Evolutionary conservation across 2,888 invertebrate species (phyloP).

Genomic region (Hylaea fasciaria): DNA sequence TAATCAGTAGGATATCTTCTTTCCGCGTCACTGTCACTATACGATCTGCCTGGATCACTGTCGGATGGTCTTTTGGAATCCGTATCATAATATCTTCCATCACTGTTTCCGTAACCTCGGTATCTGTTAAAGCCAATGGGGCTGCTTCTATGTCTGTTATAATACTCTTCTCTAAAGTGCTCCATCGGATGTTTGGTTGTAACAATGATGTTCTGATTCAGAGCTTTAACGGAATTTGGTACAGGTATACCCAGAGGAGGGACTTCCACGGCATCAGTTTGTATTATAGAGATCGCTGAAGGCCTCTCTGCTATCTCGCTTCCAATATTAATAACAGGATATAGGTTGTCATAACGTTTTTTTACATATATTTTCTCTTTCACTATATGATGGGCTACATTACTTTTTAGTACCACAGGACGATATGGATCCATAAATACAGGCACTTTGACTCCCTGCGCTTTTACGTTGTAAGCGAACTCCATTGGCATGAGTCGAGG

Average conservation of each 20-base stretch:
- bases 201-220: slow-evolving; percentile 67
- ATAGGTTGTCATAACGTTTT: neutral
- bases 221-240: slow-evolving; percentile 51
- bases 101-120: neutral
- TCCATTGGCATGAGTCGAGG: slow-evolving; percentile 16
- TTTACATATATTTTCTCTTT: neutral
- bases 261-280: slow-evolving; percentile 70
- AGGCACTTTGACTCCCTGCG: slow-evolving; percentile 1
- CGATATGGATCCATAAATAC: slow-evolving; percentile 10
- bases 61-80: slow-evolving; percentile 7
- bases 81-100: slow-evolving; percentile 4
- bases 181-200: slow-evolving; percentile 45
- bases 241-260: slow-evolving; percentile 65
- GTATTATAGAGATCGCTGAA: slow-evolving; percentile 49
- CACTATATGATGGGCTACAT: slow-evolving; percentile 2
- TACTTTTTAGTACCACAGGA: slow-evolving; percentile 8
- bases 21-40: neutral
- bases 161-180: slow-evolving; percentile 7
- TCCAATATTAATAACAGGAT: neutral
- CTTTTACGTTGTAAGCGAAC: slow-evolving; percentile 6
- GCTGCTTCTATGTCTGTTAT: slow-evolving; percentile 5
- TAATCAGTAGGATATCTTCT: slow-evolving; percentile 4
- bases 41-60: neutral
- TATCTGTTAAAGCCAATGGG: neutral
- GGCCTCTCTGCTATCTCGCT: slow-evolving; percentile 4